Base-by-base conservation (phyloP, 2,113 vertebrate genomes). In the Ceuthmochares aereus region DNA sequence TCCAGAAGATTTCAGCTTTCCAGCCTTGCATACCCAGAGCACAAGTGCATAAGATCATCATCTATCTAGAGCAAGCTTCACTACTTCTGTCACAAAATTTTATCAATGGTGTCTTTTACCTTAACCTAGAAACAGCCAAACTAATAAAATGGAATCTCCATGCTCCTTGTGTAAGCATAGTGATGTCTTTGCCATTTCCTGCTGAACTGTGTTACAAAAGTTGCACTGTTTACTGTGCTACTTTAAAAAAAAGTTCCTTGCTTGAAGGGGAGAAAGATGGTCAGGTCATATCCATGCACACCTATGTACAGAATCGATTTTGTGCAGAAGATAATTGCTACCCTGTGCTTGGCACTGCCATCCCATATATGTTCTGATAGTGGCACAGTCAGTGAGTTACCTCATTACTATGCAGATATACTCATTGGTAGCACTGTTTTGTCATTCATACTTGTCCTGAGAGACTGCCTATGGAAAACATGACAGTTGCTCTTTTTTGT, bases 91-190 rank as follows among this genome's bases (percentile, higher is more conserved):
- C 16, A 52, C 51, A 87, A 87, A 60, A 30, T 37, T 69, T 79
- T 92, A 29, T 20, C 21, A 51, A 7, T 68, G 4, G 1, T 32
- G 64, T 32, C 22, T 88, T 84, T 32, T 29, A 51, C 11, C 18
- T 86, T 52, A 56, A 8, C 7, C 12, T 54, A 40, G 12, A 14
- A 59, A 77, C 4, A 78, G 1, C 4, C 17, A 78, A 51, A 54
- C 3, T 21, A 83, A 22, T 16, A 51, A 16, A 30, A 9, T 0
- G 0, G 3, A 20, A 36, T 32, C 0, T 51, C 29, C 52, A 21
- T 52, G 6, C 5, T 67, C 3, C 8, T 84, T 2, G 9, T 20
- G 12, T 73, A 22, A 64, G 4, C 27, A 59, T 7, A 23, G 18
- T 55, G 18, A 21, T 62, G 3, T 21, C n/a, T 54, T 72, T 80